Evolutionary conservation across 2,888 invertebrate species (phyloP), one percentile per base, ranked within the genome.

Genomic region (Melieria picta): DNA sequence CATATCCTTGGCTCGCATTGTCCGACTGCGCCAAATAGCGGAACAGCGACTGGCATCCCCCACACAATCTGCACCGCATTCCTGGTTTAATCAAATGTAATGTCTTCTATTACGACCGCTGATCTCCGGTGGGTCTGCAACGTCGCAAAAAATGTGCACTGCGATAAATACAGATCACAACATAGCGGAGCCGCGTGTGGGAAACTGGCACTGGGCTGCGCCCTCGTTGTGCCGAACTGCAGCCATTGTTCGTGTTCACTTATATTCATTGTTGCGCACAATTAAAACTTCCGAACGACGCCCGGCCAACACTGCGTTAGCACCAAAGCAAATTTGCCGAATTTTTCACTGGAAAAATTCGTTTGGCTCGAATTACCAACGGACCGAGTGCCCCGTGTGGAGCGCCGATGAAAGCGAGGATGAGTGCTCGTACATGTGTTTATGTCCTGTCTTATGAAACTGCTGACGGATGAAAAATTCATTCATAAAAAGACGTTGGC

Each of bases 251-350:
- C 43, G 50, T 48, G 10, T 67, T 60, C 60, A 67, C 67, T 67
- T 67, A 45, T 16, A 61, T 61, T 46, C 67, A 58, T 67, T 67
- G 67, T 67, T 43, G 45, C 67, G 61, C 50, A 67, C 67, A 67
- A 67, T 61, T 52, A 58, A 67, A 67, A 67, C 50, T 67, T 43
- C 67, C 67, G 13, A 45, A 60, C 3, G 46, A 43, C 9, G 30
- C 7, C 48, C 13, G 16, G 46, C 10, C 30, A 63, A 62, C 5
- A 43, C 48, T 48, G 60, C 60, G 48, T 67, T 48, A 46, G 52
- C 67, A 69, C 69, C 69, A 69, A 69, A 69, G 63, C 63, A 62
- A 63, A 63, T 62, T 69, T 57, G 69, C 63, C 61, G 69, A 62
- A 69, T 63, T 63, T 69, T 69, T 61, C 61, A 55, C 50, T 61